Base-by-base conservation (phyloP, 2,888 invertebrate genomes). In the Ariolimax columbianus region DNA sequence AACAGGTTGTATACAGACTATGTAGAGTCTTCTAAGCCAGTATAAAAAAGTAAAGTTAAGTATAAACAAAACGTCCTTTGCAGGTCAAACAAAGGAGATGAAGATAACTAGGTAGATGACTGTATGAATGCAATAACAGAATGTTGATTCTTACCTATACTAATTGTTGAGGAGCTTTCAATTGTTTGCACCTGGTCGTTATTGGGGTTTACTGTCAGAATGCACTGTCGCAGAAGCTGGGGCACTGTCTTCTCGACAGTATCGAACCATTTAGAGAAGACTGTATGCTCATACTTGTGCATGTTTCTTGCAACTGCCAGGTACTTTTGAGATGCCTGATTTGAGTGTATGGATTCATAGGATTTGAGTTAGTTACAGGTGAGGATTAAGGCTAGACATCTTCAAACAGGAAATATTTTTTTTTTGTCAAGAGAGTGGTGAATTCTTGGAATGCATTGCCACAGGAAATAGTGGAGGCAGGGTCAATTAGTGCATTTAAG, bases 281-380 rank as follows among this genome's bases (percentile, higher is more conserved):
- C 96, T 0, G 92, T 90, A 38, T 96, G 96, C 93, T 98, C 97
- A 91, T 96, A 98, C 0, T 95, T 95, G 90, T 96, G 97, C 95
- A 98, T 96, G 55, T 96, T 95, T 90, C 96, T 96, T 0, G 96
- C 97, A 33, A 97, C 95, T 11, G 95, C 95, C 88, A 97, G 95
- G 93, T 98, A 98, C 88, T 96, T 96, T 23, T 96, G 94, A 90
- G 97, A 97, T 0, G 97, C 96, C 93, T 95, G 88, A 7, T 47
- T 17, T 38, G 11, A 14, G 30, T 66, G 40, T 11, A 43, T 4
- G 9, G 73, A 73, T 43, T 26, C n/a, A 43, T 47, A 26, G 47
- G n/a, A 66, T 17, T 33, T 66, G 17, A 33, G 17, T 4, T 66
- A 9, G 30, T 30, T 66, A 30, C 3, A 33, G 0, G 6, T 9